Base-by-base conservation (phyloP, 1,140 invertebrate species). In the Lasioglossum baleicum region DNA sequence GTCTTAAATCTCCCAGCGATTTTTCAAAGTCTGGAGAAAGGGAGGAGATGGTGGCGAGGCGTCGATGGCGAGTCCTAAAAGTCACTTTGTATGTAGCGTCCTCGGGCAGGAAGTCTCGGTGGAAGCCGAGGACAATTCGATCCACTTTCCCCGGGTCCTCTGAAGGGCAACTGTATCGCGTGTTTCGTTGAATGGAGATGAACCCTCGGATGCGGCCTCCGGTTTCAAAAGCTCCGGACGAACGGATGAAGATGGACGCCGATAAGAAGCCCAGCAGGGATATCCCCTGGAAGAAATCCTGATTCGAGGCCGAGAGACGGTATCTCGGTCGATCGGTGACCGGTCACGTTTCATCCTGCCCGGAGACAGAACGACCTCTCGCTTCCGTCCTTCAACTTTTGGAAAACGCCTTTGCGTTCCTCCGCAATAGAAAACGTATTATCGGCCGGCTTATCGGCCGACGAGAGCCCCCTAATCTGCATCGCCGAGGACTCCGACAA, bases 291-390 rank as follows among this genome's bases (percentile, higher is more conserved):
- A 84, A 82, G 84, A 84, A 82, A 78, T 82, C 75, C 83, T 63
- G 83, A 84, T 78, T 75, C 71, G 80, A 82, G 80, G 78, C 80
- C 56, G 56, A 15, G 26, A 8, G 35, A 35, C 79, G 84, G 82
- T 85, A 82, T 81, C 80, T 61, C 65, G 66, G 78, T 74, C 73
- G 79, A 85, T 84, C 83, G 83, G 83, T 70, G 79, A 85, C 75
- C 83, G 74, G 65, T 82, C 83, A 78, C 83, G 83, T 85, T 84
- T 84, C 81, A 48, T 61, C 70, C 60, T 17, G 60, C 13, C 35
- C 8, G 31, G 31, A 73, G 73, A 81, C 80, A 75, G 71, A 65
- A 70, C 35, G 40, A n/a, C 20, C 40, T 53, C 51, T 56, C 20
- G 51, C 51, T 56, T 56, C 51, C 51, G 51, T 56, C 7, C 20